These are phyloP conservation scores for Agonopterix heracliana DNA, from an alignment of 2,888 invertebrate genomes.

Conservation along the genomic window DNA sequence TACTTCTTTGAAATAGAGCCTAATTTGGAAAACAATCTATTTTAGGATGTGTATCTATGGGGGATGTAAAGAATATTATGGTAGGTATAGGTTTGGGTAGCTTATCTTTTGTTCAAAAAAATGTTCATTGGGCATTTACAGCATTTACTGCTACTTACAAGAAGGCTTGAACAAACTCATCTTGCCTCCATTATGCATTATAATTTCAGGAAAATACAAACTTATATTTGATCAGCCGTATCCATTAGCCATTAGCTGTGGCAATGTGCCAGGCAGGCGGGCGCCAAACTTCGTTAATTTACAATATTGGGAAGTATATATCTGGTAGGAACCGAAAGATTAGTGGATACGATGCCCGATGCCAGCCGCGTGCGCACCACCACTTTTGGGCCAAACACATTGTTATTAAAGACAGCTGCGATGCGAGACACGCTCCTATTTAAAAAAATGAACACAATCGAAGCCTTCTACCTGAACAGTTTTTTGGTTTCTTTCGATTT, in stretches of 20 bases:
- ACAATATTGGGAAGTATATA: conserved; percentile 19
- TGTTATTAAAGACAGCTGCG: conserved; percentile 60
- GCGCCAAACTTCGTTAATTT: background rate
- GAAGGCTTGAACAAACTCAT: no score
- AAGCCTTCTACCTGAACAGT: conserved; percentile 39
- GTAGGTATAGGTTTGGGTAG: no score
- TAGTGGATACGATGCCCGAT: conserved; percentile 24
- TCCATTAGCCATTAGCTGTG: background rate
- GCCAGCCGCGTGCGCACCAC: conserved; percentile 34
- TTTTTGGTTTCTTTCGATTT: conserved; percentile 32
- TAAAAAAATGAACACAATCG: conserved; percentile 28
- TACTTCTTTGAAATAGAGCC: no score
- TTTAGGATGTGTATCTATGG: no score
- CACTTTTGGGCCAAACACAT: conserved; percentile 41
- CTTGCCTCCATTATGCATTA: no score
- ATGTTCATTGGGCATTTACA: no score
- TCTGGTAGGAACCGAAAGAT: conserved; percentile 42
- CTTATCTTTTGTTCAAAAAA: no score
- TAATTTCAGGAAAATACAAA: no score
- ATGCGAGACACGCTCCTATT: conserved; percentile 37
- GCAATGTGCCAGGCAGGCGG: no score
- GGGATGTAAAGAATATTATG: no score
- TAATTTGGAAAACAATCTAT: no score
- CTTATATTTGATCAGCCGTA: background rate
- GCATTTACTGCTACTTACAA: no score